Base-by-base conservation (phyloP, 2,113 vertebrate genomes). In the Odobenus rosmarus region DNA sequence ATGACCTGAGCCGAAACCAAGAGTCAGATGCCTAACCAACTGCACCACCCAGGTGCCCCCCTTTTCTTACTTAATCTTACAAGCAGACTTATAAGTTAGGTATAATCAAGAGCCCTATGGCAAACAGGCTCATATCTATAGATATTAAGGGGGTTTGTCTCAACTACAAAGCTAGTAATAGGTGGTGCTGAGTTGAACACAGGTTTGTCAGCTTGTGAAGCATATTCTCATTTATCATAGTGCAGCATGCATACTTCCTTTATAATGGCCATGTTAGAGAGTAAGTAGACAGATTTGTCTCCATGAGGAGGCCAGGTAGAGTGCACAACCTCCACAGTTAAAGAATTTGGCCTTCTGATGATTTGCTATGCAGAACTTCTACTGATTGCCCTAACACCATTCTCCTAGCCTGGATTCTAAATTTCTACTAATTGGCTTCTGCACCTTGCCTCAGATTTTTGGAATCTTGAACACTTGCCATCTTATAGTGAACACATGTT, bases 301-400 rank as follows among this genome's bases (percentile, higher is more conserved):
- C 11, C 14, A 53, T 2, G 26, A 57, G 16, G 33, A 69, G 39
- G 5, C 26, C 33, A 49, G n/a, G 6, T 16, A 23, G 64, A 74
- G 1, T 14, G 1, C 3, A 9, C 18, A 3, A 3, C 19, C 8
- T 18, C 13, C 0, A 4, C 4, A 21, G n/a, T 42, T 31, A 62
- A 2, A 53, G 42, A 33, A 36, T 39, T 82, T 72, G 21, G 24
- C 7, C 42, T 23, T 14, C 14, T 51, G 31, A 26, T 71, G 36
- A 23, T 53, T 39, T 53, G 23, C 13, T 46, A 2, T 14, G 3
- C 31, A 36, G 16, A 64, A 11, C 23, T 84, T 55, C 6, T 23
- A 4, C 13, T 1, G n/a, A 84, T 57, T 57, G 4, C 3, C 1
- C 31, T 51, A 26, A 36, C 11, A 10, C 15, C 39, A 13, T 28